phyloP scores from a whole-genome alignment of 2,113 vertebrate species.

The Vanacampus margaritifer region DNA sequence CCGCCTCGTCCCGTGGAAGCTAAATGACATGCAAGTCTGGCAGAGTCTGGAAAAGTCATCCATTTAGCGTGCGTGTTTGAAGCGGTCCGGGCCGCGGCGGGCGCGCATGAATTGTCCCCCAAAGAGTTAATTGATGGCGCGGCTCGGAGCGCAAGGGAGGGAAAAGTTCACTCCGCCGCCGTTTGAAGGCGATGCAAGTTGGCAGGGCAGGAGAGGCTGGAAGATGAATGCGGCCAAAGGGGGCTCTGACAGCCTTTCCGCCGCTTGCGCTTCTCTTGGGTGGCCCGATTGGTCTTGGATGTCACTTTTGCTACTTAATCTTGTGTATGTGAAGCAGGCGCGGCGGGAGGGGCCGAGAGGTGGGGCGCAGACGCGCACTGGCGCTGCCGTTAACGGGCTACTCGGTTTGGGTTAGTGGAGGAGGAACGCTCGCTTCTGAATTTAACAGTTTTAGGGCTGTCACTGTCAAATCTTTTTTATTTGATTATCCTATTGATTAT shows the following conservation, averaged over 20 bases:
- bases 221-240: constrained; percentile 96
- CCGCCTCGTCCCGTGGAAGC: constrained; percentile 34
- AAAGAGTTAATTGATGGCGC: constrained; percentile 78
- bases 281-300: constrained; percentile 98
- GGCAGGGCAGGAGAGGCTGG: constrained; percentile 91
- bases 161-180: constrained; percentile 65
- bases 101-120: constrained; percentile 70
- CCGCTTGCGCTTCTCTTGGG: constrained; percentile 90
- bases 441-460: background rate
- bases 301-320: constrained; percentile 99
- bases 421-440: background rate
- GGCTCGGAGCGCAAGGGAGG: constrained; percentile 67
- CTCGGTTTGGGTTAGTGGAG: background rate
- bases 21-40: constrained; percentile 40
- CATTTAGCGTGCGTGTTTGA: constrained; percentile 54
- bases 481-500: no score
- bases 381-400: background rate
- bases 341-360: constrained; percentile 81
- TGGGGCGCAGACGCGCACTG: constrained; percentile 25
- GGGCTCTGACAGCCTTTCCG: constrained; percentile 94
- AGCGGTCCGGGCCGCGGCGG: constrained; percentile 56
- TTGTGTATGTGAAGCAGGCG: constrained; percentile 95
- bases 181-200: constrained; percentile 95
- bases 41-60: constrained; percentile 65
- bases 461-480: no score